Percentiles rank a stretch among this genome's conserved stretches.
Evolutionary conservation across 2,888 invertebrate genomes (phyloP).

Genomic region (Suillia variegata): DNA sequence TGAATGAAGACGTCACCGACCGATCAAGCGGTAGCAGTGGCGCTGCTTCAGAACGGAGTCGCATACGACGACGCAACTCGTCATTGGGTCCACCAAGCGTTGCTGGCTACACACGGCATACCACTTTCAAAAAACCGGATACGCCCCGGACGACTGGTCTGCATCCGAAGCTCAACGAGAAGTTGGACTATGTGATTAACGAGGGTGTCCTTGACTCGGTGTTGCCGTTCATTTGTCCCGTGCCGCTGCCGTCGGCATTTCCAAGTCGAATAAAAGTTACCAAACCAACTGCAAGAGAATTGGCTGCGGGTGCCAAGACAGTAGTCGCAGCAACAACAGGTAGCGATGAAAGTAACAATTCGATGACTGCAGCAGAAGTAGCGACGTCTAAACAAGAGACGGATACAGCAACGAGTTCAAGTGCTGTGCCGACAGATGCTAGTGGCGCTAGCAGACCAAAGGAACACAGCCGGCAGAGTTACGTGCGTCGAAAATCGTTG

Average conservation of each 20-base stretch:
- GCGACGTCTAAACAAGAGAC: not conserved
- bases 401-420: not conserved
- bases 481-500: no score
- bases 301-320: no score
- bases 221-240: constrained; percentile 71
- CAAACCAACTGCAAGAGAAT: constrained; percentile 6
- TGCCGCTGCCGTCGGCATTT: constrained; percentile 37
- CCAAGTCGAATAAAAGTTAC: constrained; percentile 21
- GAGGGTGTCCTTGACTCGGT: constrained; percentile 85
- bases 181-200: constrained; percentile 69
- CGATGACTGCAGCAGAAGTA: not conserved
- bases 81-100: not conserved
- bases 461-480: no score
- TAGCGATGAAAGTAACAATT: constrained; percentile 6
- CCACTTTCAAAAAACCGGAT: not conserved
- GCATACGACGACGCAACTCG: constrained; percentile 9
- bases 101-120: not conserved
- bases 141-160: constrained; percentile 28
- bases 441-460: no score
- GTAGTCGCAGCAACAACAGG: constrained; percentile 9
- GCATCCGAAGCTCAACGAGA: constrained; percentile 53
- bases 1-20: not conserved
- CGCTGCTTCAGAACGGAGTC: not conserved
- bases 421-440: no score
- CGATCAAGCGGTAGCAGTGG: not conserved